Evolutionary conservation across 2,797 vertebrate genomes (phyloP), one percentile per base, ranked within the genome.

Genomic region (Leptodactylus fallax): DNA sequence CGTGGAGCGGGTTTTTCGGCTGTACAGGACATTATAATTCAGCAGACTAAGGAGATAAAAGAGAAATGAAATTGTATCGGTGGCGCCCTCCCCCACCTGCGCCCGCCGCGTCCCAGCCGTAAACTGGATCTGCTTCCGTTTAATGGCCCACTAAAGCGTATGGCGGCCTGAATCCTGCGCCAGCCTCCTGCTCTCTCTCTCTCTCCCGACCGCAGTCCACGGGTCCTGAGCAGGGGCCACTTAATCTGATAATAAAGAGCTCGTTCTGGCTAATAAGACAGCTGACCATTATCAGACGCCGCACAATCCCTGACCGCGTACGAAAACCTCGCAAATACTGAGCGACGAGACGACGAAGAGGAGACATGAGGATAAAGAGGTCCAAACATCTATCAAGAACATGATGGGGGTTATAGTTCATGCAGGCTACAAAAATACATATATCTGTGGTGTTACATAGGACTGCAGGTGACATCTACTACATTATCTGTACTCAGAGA

Each of bases 91-190:
- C 88, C 80, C 79, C 84, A 82, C 84, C 83, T 86, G 84, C 67
- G 60, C 71, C 79, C 87, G 71, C 86, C 86, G 71, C 87, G 79
- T 21, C 82, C 69, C 51, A 88, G 88, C 88, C 53, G 86, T 80
- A 85, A 88, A 85, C 78, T 27, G 69, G 2, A 83, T 61, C 61
- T 27, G 58, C 72, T 83, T 83, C 79, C 23, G 51, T 79, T 86
- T 89, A 89, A 89, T 86, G 78, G 85, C 79, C 85, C 85, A 72
- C 87, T 86, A 83, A 79, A 89, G 85, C 85, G 79, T 89, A 86
- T 83, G 79, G 79, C 78, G 2, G 58, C 85, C 45, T 23, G 0
- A 0, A 0, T 82, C 67, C 77, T 85, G 81, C 53, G 87, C 86
- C 91, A 79, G 86, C 82, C 79, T 79, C 61, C 72, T 51, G 71